phyloP scores from a whole-genome alignment of 2,888 invertebrate genomes.

The Apodemia mormo region DNA sequence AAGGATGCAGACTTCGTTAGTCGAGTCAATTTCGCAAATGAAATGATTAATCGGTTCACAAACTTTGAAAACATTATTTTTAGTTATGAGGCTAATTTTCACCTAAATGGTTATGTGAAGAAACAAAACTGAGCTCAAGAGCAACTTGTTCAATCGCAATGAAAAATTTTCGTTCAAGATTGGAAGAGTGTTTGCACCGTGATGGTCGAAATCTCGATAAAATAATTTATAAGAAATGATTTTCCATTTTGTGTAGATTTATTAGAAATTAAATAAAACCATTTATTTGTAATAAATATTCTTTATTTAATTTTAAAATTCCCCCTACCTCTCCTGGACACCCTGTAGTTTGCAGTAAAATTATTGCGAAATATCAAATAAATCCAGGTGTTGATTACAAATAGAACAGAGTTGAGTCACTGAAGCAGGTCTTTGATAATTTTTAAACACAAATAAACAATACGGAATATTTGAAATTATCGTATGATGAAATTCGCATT shows the following conservation, averaged over 20 bases:
- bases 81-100: too few species aligned
- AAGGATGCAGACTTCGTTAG: conserved; percentile 23
- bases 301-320: background rate
- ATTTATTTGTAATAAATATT: too few species aligned
- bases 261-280: background rate
- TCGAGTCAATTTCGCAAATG: conserved; percentile 32
- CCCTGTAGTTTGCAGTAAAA: too few species aligned
- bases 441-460: too few species aligned
- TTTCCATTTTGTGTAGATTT: background rate
- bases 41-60: conserved; percentile 32
- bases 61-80: conserved; percentile 34
- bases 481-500: too few species aligned
- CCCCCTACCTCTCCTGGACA: background rate
- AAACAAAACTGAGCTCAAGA: too few species aligned
- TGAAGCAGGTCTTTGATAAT: too few species aligned
- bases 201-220: conserved; percentile 27
- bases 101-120: too few species aligned
- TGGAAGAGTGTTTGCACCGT: conserved; percentile 20
- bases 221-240: background rate
- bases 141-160: conserved; percentile 9
- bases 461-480: too few species aligned
- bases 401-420: too few species aligned
- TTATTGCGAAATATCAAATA: too few species aligned
- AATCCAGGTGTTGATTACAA: too few species aligned
- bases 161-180: conserved; percentile 17